Evolutionary conservation across 2,888 invertebrate species (phyloP), one percentile per base, ranked within the genome.

Genomic region (Endotricha flammealis): DNA sequence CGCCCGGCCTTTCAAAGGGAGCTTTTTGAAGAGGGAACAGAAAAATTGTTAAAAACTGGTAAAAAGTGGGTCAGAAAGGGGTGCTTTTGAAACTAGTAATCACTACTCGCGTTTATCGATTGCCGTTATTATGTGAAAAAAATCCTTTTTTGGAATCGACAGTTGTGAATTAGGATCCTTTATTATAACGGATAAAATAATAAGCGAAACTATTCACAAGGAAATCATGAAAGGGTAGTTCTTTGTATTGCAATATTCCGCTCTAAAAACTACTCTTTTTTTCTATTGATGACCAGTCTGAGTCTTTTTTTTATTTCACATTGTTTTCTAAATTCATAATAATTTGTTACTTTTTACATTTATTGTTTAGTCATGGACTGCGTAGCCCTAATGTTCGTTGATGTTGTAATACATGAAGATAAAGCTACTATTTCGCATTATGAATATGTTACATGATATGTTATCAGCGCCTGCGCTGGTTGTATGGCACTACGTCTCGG

Each of bases 1-100:
- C 86, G 86, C 86, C 86, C 85, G 86, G 78, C 51, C 58, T 79
- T 86, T 86, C 75, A 82, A 86, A 77, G 74, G 78, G 78, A 77
- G 62, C 71, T 69, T 67, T 74, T 79, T 76, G 74, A 75, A 80
- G 78, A 79, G 83, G 76, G 79, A 77, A 70, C 57, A 58, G 64
- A 73, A 77, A 78, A 82, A 77, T 78, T 77, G 72, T 79, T 78
- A 77, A 82, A 81, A 85, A 77, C 73, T 68, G 70, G 77, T 79
- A 83, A 83, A 86, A 86, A 86, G 78, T 86, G 85, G 86, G 86
- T 86, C 86, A 85, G 81, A 85, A 86, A 81, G 79, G 82, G 86
- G 82, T 81, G 80, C 81, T 79, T 83, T 83, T 76, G 73, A 79
- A 82, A 80, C 75, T 78, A 78, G 79, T 85, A 86, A 86, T 86